Conservation (phyloP, 2,113 vertebrate genomes). For the Oncorhynchus keta region DNA sequence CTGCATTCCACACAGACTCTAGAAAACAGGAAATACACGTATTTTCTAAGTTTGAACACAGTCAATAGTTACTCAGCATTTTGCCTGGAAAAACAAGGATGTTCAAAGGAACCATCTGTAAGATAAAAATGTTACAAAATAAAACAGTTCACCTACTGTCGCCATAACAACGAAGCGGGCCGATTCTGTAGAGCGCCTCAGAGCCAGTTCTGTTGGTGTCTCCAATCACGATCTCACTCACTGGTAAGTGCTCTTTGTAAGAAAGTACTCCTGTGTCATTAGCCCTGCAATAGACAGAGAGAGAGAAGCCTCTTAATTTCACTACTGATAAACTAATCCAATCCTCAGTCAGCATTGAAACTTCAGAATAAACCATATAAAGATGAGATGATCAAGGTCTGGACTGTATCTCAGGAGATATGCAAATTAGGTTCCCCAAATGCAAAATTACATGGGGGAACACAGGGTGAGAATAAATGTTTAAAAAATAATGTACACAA, state of each 20-base stretch:
- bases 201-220: no score
- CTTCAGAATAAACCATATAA: slow-evolving; percentile 56
- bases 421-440: slow-evolving; percentile 40
- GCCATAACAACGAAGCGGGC: slow-evolving; percentile 57
- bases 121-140: background rate
- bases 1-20: slow-evolving; percentile 86
- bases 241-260: no score
- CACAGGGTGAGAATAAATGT: slow-evolving; percentile 49
- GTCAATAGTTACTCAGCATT: background rate
- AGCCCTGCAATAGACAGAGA: slow-evolving; percentile 71
- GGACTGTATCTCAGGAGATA: slow-evolving; percentile 60
- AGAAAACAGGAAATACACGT: slow-evolving; percentile 37
- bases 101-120: background rate
- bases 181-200: no score
- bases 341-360: slow-evolving; percentile 51
- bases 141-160: slow-evolving; percentile 79
- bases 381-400: slow-evolving; percentile 50
- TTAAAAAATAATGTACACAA: slow-evolving; percentile 29
- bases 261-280: slow-evolving; percentile 40
- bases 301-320: slow-evolving; percentile 27
- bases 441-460: background rate
- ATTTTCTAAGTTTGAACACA: background rate
- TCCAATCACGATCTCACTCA: no score
- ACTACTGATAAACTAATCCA: slow-evolving; percentile 44
- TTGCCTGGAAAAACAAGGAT: background rate